Evolutionary conservation across 2,113 vertebrate genomes (phyloP).

Genomic region (Pterocles gutturalis): DNA sequence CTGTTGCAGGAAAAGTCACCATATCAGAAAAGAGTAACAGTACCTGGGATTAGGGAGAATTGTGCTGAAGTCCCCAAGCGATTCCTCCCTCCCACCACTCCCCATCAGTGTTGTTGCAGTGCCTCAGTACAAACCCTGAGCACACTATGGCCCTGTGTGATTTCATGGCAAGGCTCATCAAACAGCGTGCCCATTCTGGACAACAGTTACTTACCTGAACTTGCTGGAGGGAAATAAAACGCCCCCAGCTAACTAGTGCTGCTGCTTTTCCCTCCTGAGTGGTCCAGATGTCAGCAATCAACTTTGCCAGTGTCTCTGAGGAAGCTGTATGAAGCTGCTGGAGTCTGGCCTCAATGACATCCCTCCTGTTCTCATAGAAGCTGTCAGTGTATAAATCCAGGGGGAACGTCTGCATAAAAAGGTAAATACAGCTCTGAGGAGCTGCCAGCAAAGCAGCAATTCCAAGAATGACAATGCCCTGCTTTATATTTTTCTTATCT

Average conservation of each 20-base stretch:
- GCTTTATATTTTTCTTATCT: background rate
- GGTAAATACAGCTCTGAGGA: background rate
- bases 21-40: background rate
- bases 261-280: slow-evolving; percentile 85
- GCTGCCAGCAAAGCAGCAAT: background rate
- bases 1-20: background rate
- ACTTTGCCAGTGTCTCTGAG: slow-evolving; percentile 72
- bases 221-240: slow-evolving; percentile 89
- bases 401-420: slow-evolving; percentile 79
- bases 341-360: slow-evolving; percentile 81
- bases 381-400: slow-evolving; percentile 92
- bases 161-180: background rate
- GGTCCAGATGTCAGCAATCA: slow-evolving; percentile 84
- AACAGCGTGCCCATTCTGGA: background rate
- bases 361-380: slow-evolving; percentile 88
- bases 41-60: background rate
- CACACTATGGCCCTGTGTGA: accelerated
- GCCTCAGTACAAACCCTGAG: background rate
- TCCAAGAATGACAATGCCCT: background rate
- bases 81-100: background rate
- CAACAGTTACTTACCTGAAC: slow-evolving; percentile 83
- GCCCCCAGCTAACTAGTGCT: slow-evolving; percentile 89
- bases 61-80: too few relatives aligned
- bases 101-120: background rate
- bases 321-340: slow-evolving; percentile 79